Evolutionary conservation across 2,888 invertebrate species (phyloP), one percentile per base, ranked within the genome.

Genomic region (Hydroisotoma schaefferi): DNA sequence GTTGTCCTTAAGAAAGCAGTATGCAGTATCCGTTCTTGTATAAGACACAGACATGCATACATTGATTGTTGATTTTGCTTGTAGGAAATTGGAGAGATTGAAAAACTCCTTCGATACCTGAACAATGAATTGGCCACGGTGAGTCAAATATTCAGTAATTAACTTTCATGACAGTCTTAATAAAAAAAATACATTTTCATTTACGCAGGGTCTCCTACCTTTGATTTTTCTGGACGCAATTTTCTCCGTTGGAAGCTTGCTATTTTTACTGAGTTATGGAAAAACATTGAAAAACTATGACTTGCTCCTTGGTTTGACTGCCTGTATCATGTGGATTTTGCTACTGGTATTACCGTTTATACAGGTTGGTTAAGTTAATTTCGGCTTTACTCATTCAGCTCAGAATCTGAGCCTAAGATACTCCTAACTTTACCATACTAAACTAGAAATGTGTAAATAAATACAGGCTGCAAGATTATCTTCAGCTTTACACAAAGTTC

Each of bases 61-160:
- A n/a, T n/a, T n/a, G n/a, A n/a, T n/a, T n/a, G n/a, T n/a, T n/a
- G n/a, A n/a, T n/a, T n/a, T n/a, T n/a, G n/a, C n/a, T n/a, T 33
- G 33, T 23, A 88, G 87, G 88, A 89, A 79, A 84, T 90, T 63
- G 82, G 86, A 1, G 90, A 90, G 74, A 88, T 90, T 71, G 84
- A 84, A 62, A 89, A 89, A 74, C 78, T 90, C 57, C 76, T 90
- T 23, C 84, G 84, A 68, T 88, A 88, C 73, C 80, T 90, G 46
- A 91, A 91, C 76, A 82, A 85, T 67, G 85, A 87, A 74, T 79
- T 89, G 44, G 84, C 88, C 1, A 33, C n/a, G n/a, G n/a, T n/a
- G n/a, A n/a, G n/a, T n/a, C n/a, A n/a, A n/a, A n/a, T n/a, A n/a
- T n/a, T n/a, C n/a, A n/a, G n/a, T n/a, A n/a, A n/a, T n/a, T n/a